Evolutionary conservation across 2,888 invertebrate species (phyloP).

Genomic region (Drosophila cognata): DNA sequence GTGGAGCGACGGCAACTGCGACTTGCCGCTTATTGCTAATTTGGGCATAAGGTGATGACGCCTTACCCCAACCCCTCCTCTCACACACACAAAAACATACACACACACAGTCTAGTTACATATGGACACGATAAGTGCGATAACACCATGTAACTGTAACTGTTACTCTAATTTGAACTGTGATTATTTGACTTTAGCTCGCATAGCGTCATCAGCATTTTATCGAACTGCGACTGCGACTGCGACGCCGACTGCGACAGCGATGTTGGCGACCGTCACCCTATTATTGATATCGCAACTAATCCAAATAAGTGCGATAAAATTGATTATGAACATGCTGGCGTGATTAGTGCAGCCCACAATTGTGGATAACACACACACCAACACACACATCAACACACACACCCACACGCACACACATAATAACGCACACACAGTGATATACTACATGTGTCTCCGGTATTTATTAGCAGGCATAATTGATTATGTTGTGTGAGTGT

Average conservation of each 20-base stretch:
- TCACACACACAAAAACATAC: background rate
- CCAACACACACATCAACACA: constrained; percentile 11
- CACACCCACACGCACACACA: background rate
- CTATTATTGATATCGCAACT: constrained; percentile 77
- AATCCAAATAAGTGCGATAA: constrained; percentile 81
- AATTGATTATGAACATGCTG: constrained; percentile 82
- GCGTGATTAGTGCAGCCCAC: constrained; percentile 73
- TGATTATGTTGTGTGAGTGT: constrained; percentile 81
- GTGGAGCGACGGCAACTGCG: constrained; percentile 53
- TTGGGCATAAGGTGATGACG: constrained; percentile 71
- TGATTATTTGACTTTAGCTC: constrained; percentile 24
- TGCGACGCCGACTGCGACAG: background rate
- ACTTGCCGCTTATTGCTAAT: constrained; percentile 60
- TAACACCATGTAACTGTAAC: constrained; percentile 54
- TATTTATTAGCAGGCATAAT: constrained; percentile 79
- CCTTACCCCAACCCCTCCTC: background rate
- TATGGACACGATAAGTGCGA: constrained; percentile 52
- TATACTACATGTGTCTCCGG: constrained; percentile 54
- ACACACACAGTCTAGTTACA: constrained; percentile 19
- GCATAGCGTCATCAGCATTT: constrained; percentile 53
- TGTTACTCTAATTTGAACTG: constrained; percentile 31
- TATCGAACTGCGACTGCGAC: constrained; percentile 29
- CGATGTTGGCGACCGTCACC: constrained; percentile 23
- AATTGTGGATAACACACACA: constrained; percentile 36
- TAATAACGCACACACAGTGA: constrained; percentile 10